phyloP scores from a whole-genome alignment of 2,797 vertebrate species.

The Dicrostonyx torquatus region DNA sequence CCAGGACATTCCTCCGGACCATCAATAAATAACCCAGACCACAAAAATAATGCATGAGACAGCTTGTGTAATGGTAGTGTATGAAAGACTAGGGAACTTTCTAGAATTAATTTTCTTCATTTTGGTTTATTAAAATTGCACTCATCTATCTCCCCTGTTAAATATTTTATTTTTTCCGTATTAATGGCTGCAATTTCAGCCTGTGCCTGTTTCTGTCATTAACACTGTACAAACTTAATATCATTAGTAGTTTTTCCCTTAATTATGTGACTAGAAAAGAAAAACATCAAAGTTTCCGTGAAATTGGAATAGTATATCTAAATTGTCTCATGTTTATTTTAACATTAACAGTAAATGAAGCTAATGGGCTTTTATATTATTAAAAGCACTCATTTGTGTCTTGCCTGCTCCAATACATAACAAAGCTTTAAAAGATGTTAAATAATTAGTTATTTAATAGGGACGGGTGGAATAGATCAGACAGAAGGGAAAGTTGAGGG shows the following conservation, averaged over 20 bases:
- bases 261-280: slow-evolving; percentile 92
- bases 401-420: slow-evolving; percentile 88
- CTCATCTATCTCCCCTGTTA: slow-evolving; percentile 90
- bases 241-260: slow-evolving; percentile 93
- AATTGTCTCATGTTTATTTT: slow-evolving; percentile 93
- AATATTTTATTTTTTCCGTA: slow-evolving; percentile 92
- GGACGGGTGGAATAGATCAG: slow-evolving; percentile 86
- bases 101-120: slow-evolving; percentile 92
- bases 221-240: slow-evolving; percentile 93
- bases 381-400: slow-evolving; percentile 90
- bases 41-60: slow-evolving; percentile 79
- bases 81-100: slow-evolving; percentile 86
- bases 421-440: slow-evolving; percentile 90
- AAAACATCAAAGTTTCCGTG: slow-evolving; percentile 92
- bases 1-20: slow-evolving; percentile 48
- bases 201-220: slow-evolving; percentile 90
- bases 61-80: slow-evolving; percentile 73
- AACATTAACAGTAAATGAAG: slow-evolving; percentile 93
- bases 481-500: slow-evolving; percentile 81
- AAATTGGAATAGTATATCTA: slow-evolving; percentile 92
- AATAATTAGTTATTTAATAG: slow-evolving; percentile 92
- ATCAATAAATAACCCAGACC: slow-evolving; percentile 82
- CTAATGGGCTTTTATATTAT: slow-evolving; percentile 92
- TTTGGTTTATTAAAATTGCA: slow-evolving; percentile 91
- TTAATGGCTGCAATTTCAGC: slow-evolving; percentile 91